Conservation (phyloP, 1,140 invertebrate species). For the Sminthurides bifidus region DNA sequence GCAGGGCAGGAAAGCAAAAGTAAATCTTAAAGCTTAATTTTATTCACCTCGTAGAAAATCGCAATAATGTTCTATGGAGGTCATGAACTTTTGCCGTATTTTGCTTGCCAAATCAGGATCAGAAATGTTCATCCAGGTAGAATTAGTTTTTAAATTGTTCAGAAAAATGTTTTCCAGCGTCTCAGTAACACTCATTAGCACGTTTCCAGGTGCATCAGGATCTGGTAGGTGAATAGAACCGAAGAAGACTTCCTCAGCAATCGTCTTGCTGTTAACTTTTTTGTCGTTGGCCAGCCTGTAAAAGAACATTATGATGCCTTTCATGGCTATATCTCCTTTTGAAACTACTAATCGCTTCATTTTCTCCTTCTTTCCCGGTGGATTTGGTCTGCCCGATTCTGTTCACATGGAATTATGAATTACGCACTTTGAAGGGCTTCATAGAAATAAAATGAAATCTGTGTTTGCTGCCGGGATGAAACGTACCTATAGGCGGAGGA, state of each 20-base stretch:
- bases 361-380: slow-evolving; percentile 35
- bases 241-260: slow-evolving; percentile 35
- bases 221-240: slow-evolving; percentile 14
- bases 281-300: slow-evolving; percentile 41
- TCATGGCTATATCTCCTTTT: slow-evolving; percentile 40
- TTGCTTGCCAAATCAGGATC: slow-evolving; percentile 20
- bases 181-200: slow-evolving; percentile 11
- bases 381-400: slow-evolving; percentile 44
- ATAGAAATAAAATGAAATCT: neutral
- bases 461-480: neutral
- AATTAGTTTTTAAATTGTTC: slow-evolving; percentile 13
- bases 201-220: slow-evolving; percentile 20
- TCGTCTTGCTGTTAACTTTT: slow-evolving; percentile 42
- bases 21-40: neutral
- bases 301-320: slow-evolving; percentile 43
- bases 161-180: slow-evolving; percentile 12
- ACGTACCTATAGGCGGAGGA: slow-evolving; percentile 39
- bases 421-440: neutral
- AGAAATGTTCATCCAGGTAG: slow-evolving; percentile 16
- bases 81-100: slow-evolving; percentile 26
- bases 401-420: slow-evolving; percentile 19
- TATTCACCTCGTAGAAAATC: slow-evolving; percentile 22
- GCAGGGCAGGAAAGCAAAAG: neutral
- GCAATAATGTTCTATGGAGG: slow-evolving; percentile 22
- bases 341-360: slow-evolving; percentile 42